phyloP scores from a whole-genome alignment of 2,113 vertebrate species.

The Chionomys nivalis region DNA sequence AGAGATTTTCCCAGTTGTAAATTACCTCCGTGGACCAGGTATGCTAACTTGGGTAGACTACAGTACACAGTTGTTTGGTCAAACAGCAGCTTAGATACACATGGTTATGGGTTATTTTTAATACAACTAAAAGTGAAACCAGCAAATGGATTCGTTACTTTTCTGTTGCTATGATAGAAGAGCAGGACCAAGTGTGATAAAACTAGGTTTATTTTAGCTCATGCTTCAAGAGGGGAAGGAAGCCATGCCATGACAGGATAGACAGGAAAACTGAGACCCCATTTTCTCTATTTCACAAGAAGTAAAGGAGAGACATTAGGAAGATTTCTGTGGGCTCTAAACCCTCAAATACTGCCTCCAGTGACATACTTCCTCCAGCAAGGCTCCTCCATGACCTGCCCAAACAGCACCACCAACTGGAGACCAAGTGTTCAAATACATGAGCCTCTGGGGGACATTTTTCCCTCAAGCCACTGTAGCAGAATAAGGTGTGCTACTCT shows the following conservation, averaged over 20 bases:
- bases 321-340: not conserved
- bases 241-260: rapidly evolving
- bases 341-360: not conserved
- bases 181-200: not conserved
- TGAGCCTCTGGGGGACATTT: not conserved
- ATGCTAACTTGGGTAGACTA: not conserved
- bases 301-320: not conserved
- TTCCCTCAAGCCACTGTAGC: not conserved
- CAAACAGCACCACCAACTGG: not conserved
- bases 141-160: not conserved
- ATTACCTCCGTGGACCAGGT: not conserved
- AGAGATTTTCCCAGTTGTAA: not conserved
- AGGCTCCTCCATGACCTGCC: not conserved
- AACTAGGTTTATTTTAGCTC: not conserved
- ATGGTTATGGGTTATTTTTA: not conserved
- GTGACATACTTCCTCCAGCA: not conserved
- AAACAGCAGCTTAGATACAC: not conserved
- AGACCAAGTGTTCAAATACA: not conserved
- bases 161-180: not conserved
- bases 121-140: not conserved
- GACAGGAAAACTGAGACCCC: not conserved
- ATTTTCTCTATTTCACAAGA: not conserved
- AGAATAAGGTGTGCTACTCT: not conserved
- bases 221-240: not conserved
- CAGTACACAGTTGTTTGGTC: not conserved